A percentile compares a stretch with the other conserved stretches of the same genome.
Evolutionary conservation across 2,888 invertebrate species (phyloP).

Genomic region (Leucoma salicis): DNA sequence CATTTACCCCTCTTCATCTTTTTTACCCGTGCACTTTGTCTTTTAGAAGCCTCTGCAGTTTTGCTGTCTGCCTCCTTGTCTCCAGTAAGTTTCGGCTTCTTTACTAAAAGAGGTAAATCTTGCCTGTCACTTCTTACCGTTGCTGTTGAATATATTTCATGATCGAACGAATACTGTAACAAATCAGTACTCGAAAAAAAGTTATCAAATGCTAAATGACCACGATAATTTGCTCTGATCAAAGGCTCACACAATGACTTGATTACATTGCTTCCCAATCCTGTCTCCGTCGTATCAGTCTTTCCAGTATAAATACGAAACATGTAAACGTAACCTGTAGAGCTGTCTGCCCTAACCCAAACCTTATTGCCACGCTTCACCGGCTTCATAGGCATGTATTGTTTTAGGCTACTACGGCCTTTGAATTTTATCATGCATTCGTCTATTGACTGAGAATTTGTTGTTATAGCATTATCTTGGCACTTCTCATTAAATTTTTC

Average conservation of each 20-base stretch:
- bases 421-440: conserved; percentile 13
- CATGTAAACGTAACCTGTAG: conserved; percentile 13
- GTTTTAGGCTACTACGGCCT: conserved; percentile 7
- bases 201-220: conserved; percentile 17
- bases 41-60: conserved; percentile 1
- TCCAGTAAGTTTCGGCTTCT: conserved; percentile 12
- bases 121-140: conserved; percentile 7
- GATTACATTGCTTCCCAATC: conserved; percentile 11
- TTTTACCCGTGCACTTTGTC: too few relatives aligned
- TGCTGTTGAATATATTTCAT: conserved; percentile 9
- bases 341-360: conserved; percentile 10
- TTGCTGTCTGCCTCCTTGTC: conserved; percentile 6
- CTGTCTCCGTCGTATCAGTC: conserved; percentile 10
- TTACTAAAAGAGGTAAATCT: conserved; percentile 13
- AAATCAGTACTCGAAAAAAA: conserved; percentile 10
- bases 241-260: conserved; percentile 11
- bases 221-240: conserved; percentile 8
- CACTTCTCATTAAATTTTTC: conserved; percentile 8
- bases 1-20: conserved; percentile 7
- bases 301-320: conserved; percentile 16
- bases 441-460: conserved; percentile 12
- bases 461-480: conserved; percentile 10
- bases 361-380: conserved; percentile 9
- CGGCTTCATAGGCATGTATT: conserved; percentile 9
- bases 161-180: conserved; percentile 10